Base-by-base conservation (phyloP, 1,140 invertebrate species). In the Pseudomyrmex dendroicus region DNA sequence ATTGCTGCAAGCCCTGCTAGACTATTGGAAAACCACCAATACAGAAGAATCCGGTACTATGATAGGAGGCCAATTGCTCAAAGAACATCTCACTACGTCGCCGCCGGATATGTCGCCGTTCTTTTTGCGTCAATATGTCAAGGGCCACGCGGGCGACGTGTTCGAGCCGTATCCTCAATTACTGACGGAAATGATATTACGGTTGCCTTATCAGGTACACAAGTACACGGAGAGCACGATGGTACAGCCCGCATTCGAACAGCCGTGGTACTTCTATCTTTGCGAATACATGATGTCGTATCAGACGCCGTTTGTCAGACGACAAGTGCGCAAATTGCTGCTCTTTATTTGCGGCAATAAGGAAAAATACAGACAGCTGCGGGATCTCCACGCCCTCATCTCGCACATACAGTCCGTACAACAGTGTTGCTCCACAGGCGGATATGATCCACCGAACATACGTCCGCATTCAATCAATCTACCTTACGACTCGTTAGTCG, bases 211-310 rank as follows among this genome's bases (percentile, higher is more conserved):
- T 93, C 98, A 99, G 95, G 97, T 99, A 25, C 96, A 97, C 87
- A 97, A 97, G 87, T 96, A 96, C 90, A 96, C 95, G 7, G 96
- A 96, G 87, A 96, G 93, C 93, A 87, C 92, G 87, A 90, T 94
- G 90, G 76, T 95, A 93, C 92, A 95, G 61, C 91, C 94, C 74
- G 95, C 92, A 52, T 96, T 95, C 82, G 95, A 96, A 88, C 94
- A 95, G 87, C 94, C 95, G 0, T 98, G 98, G 98, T 96, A 96
- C 84, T 96, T 96, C 66, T 96, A 96, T 86, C 95, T 99, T 0
- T 99, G 98, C 93, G 98, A 99, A 92, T 99, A 99, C 91, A 98
- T 99, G 97, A 98, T 99, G 97, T 97, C 97, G 13, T 96, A 97
- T 91, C 96, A 98, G 94, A 97, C 97, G 85, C 96, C 97, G 7